Base-by-base conservation (phyloP, 2,888 invertebrate species). In the Andrena bicolor region DNA sequence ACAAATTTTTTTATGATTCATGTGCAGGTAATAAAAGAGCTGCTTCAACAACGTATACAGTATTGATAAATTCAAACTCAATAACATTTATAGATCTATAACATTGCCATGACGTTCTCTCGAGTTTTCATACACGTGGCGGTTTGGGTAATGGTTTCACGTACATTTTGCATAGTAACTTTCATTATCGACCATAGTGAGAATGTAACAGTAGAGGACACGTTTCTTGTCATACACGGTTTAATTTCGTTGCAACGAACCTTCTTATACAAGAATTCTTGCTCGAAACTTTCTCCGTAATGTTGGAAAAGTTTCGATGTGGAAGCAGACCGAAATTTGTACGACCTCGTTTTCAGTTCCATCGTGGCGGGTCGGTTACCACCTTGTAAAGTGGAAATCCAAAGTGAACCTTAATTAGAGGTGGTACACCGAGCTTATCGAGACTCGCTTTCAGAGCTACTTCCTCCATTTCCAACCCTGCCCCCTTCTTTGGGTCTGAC, bases 401-500 rank as follows among this genome's bases (percentile, higher is more conserved):
- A 73, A 84, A 75, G 82, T 80, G 80, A 80, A 71, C 82, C 80
- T 83, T 83, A 80, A 84, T 84, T 84, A 77, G 80, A 77, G 69
- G 74, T 64, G 74, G 69, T 76, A 74, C 74, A 61, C 80, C 71
- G 49, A 72, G 80, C 76, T 83, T 83, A 83, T 84, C 75, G 83
- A 76, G 69, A 71, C 76, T 69, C 69, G 72, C 75, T 78, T 84
- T 84, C 75, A 76, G 53, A 56, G 71, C 78, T 78, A 69, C 73
- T 74, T 74, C 73, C 78, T 65, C 49, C 73, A 28, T 61, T 74
- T 73, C 58, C 53, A 23, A 64, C 60, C 8, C n/a, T 26, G 7
- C 35, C 65, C 32, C 61, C 58, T 60, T 64, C 63, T 76, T 80
- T 69, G 30, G 69, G 10, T 32, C 49, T 20, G 26, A 8, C 28